Conservation (phyloP, 2,113 vertebrate genomes). For the Pelecanoides urinatrix region DNA sequence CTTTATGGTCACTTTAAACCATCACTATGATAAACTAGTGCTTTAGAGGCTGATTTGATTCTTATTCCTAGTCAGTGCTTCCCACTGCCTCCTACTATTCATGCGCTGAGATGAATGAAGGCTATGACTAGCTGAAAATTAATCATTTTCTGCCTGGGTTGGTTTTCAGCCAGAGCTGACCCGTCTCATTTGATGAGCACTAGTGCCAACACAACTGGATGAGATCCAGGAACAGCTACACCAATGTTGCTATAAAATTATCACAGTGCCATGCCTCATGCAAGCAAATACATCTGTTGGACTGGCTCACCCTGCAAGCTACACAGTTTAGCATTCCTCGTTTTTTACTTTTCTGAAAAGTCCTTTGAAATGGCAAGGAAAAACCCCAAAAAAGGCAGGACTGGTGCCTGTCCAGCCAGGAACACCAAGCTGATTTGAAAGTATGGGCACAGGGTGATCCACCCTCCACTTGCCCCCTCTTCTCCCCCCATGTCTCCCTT, state of each 20-base stretch:
- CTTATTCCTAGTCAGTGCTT: background rate
- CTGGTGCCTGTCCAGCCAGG: background rate
- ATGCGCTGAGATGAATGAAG: too few species aligned
- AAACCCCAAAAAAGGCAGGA: background rate
- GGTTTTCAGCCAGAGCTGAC: background rate
- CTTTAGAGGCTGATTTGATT: background rate
- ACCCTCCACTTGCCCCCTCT: background rate
- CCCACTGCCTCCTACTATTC: too few species aligned
- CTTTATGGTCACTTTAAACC: background rate
- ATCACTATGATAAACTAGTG: background rate
- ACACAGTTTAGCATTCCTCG: background rate
- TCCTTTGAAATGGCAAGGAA: background rate
- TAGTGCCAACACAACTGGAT: too few species aligned
- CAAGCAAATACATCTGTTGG: too few species aligned
- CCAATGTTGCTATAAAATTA: background rate
- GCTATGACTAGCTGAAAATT: background rate
- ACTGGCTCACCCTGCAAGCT: background rate
- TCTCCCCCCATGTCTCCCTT: fast-evolving
- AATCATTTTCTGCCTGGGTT: background rate
- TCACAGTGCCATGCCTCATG: fast-evolving
- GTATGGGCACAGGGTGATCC: fast-evolving
- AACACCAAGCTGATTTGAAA: background rate
- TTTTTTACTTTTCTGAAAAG: background rate
- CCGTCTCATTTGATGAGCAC: background rate
- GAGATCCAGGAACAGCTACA: background rate